phyloP scores from a whole-genome alignment of 2,888 invertebrate genomes.

The Willowsia nigromaculata region DNA sequence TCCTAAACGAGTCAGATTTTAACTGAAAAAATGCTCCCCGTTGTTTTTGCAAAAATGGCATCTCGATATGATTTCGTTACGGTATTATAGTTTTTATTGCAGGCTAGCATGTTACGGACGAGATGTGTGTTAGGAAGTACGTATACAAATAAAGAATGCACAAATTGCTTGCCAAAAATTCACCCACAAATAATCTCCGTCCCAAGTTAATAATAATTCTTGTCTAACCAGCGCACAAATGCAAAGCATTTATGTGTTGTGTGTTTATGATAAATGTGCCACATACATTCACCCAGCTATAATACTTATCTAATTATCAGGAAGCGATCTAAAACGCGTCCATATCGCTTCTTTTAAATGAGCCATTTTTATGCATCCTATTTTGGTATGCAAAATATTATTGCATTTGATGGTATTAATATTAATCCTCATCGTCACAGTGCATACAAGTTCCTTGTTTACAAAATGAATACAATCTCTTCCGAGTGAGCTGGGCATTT shows the following conservation, averaged over 20 bases:
- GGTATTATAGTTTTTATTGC: conserved; percentile 35
- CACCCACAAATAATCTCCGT: conserved; percentile 26
- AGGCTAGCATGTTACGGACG: conserved; percentile 48
- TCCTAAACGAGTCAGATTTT: too few relatives aligned
- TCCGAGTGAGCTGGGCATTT: conserved; percentile 52
- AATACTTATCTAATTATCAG: conserved; percentile 39
- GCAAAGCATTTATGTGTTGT: background rate
- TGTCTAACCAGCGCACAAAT: background rate
- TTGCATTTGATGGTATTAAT: background rate
- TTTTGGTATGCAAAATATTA: background rate
- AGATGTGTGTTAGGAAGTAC: conserved; percentile 46
- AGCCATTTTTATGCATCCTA: conserved; percentile 10
- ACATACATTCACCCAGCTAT: conserved; percentile 15
- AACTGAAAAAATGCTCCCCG: too few relatives aligned
- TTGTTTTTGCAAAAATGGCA: background rate
- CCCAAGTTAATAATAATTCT: background rate
- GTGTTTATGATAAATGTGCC: background rate
- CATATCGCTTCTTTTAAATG: conserved; percentile 40
- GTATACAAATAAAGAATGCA: conserved; percentile 6
- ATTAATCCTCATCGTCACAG: background rate
- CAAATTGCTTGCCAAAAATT: conserved; percentile 26
- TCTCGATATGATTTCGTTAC: conserved; percentile 28
- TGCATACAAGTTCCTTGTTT: conserved; percentile 26
- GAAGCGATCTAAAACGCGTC: conserved; percentile 52
- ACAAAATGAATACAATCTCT: conserved; percentile 36